Evolutionary conservation across 1,140 invertebrate species (phyloP).

Genomic region (Sitodiplosis mosellana): DNA sequence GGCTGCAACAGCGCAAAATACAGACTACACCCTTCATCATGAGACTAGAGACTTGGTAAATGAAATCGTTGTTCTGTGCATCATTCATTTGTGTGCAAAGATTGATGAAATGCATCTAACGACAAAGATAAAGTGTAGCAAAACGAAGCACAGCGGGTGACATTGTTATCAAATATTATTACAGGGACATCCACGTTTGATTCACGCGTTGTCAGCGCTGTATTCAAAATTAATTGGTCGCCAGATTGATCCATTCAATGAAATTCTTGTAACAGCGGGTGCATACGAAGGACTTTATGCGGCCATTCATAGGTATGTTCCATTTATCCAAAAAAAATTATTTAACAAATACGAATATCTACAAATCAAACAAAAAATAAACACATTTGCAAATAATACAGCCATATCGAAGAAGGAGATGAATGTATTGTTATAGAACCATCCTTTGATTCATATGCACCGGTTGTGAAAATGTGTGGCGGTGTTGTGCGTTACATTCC

Average conservation of each 20-base stretch:
- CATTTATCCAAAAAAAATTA: too few species aligned
- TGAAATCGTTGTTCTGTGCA: too few species aligned
- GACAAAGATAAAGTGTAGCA: too few species aligned
- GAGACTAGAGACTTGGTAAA: conserved; percentile 67
- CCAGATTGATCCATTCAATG: conserved; percentile 58
- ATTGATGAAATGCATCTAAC: too few species aligned
- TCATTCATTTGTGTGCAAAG: too few species aligned
- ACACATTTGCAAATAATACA: too few species aligned
- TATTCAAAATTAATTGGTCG: conserved; percentile 63
- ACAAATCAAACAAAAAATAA: too few species aligned
- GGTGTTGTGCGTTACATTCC: conserved; percentile 77
- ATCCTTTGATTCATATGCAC: conserved; percentile 95
- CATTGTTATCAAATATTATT: too few species aligned
- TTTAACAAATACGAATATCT: too few species aligned
- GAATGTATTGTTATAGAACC: conserved; percentile 97
- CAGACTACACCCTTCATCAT: conserved; percentile 71
- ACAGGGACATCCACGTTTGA: conserved; percentile 12
- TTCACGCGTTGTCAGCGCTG: conserved; percentile 64
- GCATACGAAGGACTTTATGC: conserved; percentile 81
- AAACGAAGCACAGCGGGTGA: too few species aligned
- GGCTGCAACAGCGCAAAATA: conserved; percentile 39
- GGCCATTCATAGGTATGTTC: not conserved
- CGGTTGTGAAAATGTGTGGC: conserved; percentile 77
- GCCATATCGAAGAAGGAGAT: conserved; percentile 58
- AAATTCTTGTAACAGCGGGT: conserved; percentile 76